Base-by-base conservation (phyloP, 92 coral and sea anemone species). In the Palythoa grandiflora region DNA sequence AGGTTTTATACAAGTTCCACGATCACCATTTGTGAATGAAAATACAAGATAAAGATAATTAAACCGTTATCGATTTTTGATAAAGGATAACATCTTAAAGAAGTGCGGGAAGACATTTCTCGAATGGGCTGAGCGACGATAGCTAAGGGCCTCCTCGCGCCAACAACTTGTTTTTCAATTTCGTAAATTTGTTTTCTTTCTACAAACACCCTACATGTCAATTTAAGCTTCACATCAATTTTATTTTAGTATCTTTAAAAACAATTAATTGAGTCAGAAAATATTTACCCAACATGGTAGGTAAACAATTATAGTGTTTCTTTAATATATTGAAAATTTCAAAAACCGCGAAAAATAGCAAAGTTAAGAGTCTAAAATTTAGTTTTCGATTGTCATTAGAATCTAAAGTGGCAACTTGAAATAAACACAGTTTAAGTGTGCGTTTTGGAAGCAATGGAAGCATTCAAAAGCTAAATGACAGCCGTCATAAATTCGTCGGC, bases 41-140 rank as follows among this genome's bases (percentile, higher is more conserved):
- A 81, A 81, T 81, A 81, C 86, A 81, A 81, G 86, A 81, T 81
- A 81, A 81, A 81, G 86, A 66, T 81, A 71, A 74, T 63, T 40
- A 63, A 81, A 81, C 44, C 59, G 86, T 17, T 81, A 81, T 81
- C 75, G 59, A 66, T 20, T 81, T 81, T 21, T 81, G 86, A 81
- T 81, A 66, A 81, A 44, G 57, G 86, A 55, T 68, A 81, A 81
- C 50, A 63, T 28, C 74, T 39, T 50, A 40, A 15, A 47, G 50
- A 11, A 50, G 73, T 81, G 75, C 12, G 54, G 40, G 74, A 81
- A 36, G 71, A 36, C 63, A 40, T 80, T 17, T 65, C 44, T 40
- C 19, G 57, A 3, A 38, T 80, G 59, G 65, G 44, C 21, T 61
- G 72, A 80, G 63, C 40, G 20, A 40, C 60, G 13, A 7, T 44